A percentile compares a stretch with the other conserved stretches of the same genome.
Evolutionary conservation across 2,113 vertebrate genomes (phyloP).

Genomic region (Prionailurus bengalensis): DNA sequence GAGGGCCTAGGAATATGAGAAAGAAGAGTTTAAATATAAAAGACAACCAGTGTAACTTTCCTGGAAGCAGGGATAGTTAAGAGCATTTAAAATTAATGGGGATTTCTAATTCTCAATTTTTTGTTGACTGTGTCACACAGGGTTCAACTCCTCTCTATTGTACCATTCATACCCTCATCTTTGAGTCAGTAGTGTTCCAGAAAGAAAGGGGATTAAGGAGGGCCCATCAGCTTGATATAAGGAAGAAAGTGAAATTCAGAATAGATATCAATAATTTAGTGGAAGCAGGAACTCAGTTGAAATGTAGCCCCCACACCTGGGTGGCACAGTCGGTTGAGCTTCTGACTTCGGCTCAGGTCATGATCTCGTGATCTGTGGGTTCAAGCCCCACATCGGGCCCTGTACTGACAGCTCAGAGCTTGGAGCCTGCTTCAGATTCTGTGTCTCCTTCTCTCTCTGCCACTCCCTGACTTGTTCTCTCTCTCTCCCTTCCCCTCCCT

Average conservation of each 20-base stretch:
- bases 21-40: neutral
- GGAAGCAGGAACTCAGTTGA: neutral
- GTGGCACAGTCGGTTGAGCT: no score
- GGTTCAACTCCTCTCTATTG: neutral
- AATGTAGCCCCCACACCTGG: neutral
- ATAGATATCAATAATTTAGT: neutral
- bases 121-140: neutral
- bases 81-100: neutral
- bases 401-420: no score
- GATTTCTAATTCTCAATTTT: neutral
- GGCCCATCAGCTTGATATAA: neutral
- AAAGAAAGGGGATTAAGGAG: neutral
- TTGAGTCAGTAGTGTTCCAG: neutral
- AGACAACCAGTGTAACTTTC: neutral
- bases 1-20: neutral
- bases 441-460: no score
- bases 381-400: no score
- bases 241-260: neutral
- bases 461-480: no score
- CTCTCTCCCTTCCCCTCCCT: no score
- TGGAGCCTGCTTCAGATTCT: no score
- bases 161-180: neutral
- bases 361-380: no score
- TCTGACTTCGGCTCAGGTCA: no score
- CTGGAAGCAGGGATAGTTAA: neutral